Base-by-base conservation (phyloP, 2,113 vertebrate species). In the Okapia johnstoni region DNA sequence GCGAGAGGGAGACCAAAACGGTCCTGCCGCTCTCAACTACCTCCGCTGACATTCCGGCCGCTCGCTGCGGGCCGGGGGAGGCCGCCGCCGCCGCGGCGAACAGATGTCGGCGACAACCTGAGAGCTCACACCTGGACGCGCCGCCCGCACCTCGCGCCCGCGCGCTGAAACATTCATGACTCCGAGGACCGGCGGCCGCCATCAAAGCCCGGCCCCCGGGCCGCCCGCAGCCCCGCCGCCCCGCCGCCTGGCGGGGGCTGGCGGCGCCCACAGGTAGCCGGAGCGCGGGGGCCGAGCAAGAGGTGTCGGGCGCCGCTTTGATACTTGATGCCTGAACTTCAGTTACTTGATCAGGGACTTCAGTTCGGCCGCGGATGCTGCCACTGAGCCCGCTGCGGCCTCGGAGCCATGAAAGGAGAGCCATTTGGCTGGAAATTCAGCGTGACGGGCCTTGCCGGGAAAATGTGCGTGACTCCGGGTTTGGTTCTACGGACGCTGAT, bases 21-120 rank as follows among this genome's bases (percentile, higher is more conserved):
- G 97, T 98, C 97, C 98, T 98, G 99, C 98, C 88, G 96, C 98
- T 98, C 99, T 98, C 98, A 95, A 88, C 99, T 98, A 98, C 99
- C 99, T 99, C 99, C 98, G 98, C 99, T 99, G 99, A 99, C 99
- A 99, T 98, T 99, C 99, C 98, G 98, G 99, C 98, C 97, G 98
- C 98, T 99, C 98, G 98, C 99, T 99, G 98, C 98, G 93, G 98
- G 98, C 98, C 98, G n/a, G 98, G 97, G 77, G 84, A 63, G 98
- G 98, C 98, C 98, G 92, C 97, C 36, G 98, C 98, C 98, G 98
- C 98, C 36, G 81, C 98, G 97, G 98, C 87, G 96, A 99, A 98
- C 99, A 99, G 99, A 99, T 99, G 99, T 99, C 99, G 95, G 98
- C 66, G 96, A 98, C 99, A 99, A 99, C 99, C 99, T 99, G 99